These are phyloP conservation scores for Girardinichthys multiradiatus DNA, from an alignment of 2,113 vertebrate species.

Conservation along the genomic window DNA sequence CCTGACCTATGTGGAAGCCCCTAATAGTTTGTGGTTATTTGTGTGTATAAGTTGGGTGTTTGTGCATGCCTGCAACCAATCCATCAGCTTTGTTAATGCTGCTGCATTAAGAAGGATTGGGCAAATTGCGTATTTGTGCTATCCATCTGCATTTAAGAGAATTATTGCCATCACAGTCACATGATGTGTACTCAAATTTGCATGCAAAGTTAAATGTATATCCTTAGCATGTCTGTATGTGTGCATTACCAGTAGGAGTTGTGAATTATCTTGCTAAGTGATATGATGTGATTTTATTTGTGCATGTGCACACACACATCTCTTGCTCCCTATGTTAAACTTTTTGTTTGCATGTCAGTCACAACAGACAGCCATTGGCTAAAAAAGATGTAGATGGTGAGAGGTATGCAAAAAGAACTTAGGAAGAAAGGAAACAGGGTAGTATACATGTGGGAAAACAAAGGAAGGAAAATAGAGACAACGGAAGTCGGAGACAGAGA, in stretches of 20 bases:
- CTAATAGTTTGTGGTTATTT: neutral
- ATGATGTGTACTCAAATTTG: slow-evolving; percentile 5
- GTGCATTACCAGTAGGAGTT: slow-evolving; percentile 13
- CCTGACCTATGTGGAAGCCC: slow-evolving; percentile 15
- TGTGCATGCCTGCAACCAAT: slow-evolving; percentile 20
- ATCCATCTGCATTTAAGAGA: too few relatives aligned
- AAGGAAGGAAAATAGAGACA: slow-evolving; percentile 20
- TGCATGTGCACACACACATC: slow-evolving; percentile 6
- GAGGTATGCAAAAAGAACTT: slow-evolving; percentile 30
- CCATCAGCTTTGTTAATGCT: slow-evolving; percentile 25
- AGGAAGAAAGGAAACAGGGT: slow-evolving; percentile 53
- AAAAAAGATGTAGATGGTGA: slow-evolving; percentile 30
- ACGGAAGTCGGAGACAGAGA: slow-evolving; percentile 33
- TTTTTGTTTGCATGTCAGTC: slow-evolving; percentile 66
- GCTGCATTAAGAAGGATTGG: slow-evolving; percentile 17
- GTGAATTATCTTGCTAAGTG: slow-evolving; percentile 34
- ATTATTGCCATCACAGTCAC: too few relatives aligned
- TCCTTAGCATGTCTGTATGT: slow-evolving; percentile 1
- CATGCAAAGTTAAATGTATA: slow-evolving; percentile 5
- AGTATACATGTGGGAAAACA: slow-evolving; percentile 45
- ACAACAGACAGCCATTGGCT: slow-evolving; percentile 54
- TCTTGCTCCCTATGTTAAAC: slow-evolving; percentile 31
- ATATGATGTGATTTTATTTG: slow-evolving; percentile 18
- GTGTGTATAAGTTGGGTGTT: slow-evolving; percentile 16
- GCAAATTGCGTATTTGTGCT: slow-evolving; percentile 8